phyloP scores from a whole-genome alignment of 2,113 vertebrate genomes.

The Syrrhaptes paradoxus region DNA sequence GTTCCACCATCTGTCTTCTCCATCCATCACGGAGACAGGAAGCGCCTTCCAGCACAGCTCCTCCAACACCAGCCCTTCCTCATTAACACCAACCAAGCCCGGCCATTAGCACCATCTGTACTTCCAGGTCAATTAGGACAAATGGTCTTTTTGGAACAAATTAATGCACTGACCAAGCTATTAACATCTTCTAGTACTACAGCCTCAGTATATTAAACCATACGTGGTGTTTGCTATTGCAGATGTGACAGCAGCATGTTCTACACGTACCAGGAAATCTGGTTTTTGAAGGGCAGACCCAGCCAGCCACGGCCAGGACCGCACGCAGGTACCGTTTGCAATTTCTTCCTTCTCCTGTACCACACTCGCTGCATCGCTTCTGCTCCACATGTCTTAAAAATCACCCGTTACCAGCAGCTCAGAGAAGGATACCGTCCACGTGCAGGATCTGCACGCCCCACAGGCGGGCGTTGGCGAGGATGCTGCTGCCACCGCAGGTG shows the following conservation, averaged over 20 bases:
- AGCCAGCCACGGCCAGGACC: accelerated
- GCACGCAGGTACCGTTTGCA: accelerated
- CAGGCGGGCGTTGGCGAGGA: constrained; percentile 77
- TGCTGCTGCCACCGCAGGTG: constrained; percentile 70
- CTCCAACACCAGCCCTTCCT: background rate
- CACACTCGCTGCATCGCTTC: background rate
- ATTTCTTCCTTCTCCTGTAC: background rate
- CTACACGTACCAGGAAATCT: accelerated
- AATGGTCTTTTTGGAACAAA: background rate
- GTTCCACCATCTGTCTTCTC: background rate
- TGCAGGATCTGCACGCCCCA: constrained; percentile 86
- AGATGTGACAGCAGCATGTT: background rate
- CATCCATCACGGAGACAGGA: background rate
- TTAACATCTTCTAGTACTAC: background rate
- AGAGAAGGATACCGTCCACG: constrained; percentile 80
- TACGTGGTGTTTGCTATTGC: background rate
- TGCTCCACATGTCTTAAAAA: background rate
- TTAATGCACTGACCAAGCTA: background rate
- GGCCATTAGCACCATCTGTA: background rate
- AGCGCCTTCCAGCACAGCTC: background rate
- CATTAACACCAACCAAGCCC: background rate
- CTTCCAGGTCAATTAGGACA: background rate
- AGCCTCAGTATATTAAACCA: background rate
- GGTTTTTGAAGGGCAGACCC: background rate
- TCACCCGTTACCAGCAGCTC: background rate